Conservation (phyloP, 1,140 invertebrate species). For the Micrasema longulum region DNA sequence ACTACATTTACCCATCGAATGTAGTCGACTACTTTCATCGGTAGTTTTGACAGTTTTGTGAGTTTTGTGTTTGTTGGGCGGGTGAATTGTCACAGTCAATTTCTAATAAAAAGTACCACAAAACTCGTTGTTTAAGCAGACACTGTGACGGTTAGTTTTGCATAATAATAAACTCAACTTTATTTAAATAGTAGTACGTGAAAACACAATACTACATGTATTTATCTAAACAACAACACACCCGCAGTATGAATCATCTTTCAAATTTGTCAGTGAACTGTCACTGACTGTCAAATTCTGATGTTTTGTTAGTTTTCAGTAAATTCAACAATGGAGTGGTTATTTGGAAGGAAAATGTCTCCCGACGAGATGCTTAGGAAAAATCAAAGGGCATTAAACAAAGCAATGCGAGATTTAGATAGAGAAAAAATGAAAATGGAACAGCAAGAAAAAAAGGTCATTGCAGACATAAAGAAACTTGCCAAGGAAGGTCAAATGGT, state of each 20-base stretch:
- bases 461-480: constrained; percentile 98
- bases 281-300: neutral
- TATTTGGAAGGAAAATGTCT: constrained; percentile 96
- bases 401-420: constrained; percentile 97
- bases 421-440: constrained; percentile 96
- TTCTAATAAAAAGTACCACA: no score
- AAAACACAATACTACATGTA: no score
- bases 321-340: constrained; percentile 85
- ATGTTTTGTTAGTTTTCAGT: constrained; percentile 12
- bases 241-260: constrained; percentile 29
- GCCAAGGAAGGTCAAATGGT: constrained; percentile 99
- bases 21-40: no score
- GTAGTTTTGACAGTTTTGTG: no score
- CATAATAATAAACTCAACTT: no score
- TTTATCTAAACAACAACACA: constrained; percentile 26
- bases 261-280: constrained; percentile 8
- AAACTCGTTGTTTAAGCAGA: no score
- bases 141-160: no score
- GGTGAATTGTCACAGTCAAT: no score
- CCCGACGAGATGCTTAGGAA: constrained; percentile 98
- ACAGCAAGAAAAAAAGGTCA: constrained; percentile 98
- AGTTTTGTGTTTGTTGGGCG: no score
- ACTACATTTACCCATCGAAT: no score
- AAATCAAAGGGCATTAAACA: constrained; percentile 98
- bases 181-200: no score